Percentiles rank a stretch among this genome's conserved stretches.
Conservation (phyloP, 2,797 vertebrate species). For the Paguma larvata region DNA sequence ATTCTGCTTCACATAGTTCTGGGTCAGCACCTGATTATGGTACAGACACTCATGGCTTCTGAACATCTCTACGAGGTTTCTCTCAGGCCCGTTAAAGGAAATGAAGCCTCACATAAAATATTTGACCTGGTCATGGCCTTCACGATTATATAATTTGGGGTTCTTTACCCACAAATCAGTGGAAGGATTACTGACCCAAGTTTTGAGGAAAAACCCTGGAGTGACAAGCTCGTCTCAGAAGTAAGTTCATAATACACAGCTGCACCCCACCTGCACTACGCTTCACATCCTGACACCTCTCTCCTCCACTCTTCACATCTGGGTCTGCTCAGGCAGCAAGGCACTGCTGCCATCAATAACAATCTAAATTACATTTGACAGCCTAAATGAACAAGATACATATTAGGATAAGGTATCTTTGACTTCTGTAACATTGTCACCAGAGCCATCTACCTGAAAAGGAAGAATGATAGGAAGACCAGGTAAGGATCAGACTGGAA, state of each 20-base stretch:
- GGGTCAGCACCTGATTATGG: not conserved
- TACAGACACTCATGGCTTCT: not conserved
- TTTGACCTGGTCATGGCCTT: not conserved
- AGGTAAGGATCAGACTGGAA: not conserved
- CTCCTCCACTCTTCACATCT: not conserved
- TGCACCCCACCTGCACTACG: not conserved
- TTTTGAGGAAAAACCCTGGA: constrained; percentile 3
- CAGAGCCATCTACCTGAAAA: constrained; percentile 27
- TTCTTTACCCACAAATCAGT: not conserved
- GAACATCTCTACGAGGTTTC: not conserved
- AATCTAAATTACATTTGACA: constrained; percentile 62
- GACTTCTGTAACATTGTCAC: constrained; percentile 33
- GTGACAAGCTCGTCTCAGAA: not conserved
- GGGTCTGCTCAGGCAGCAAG: constrained; percentile 31
- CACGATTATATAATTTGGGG: not conserved
- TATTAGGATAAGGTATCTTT: constrained; percentile 34
- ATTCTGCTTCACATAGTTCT: not conserved
- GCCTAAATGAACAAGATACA: constrained; percentile 66
- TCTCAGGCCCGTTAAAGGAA: not conserved
- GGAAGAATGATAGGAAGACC: not conserved
- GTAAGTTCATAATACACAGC: not conserved
- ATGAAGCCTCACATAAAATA: not conserved
- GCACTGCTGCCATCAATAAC: constrained; percentile 29
- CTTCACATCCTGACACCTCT: not conserved
- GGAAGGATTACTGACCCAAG: not conserved